Percentiles rank a stretch among this genome's conserved stretches.
phyloP scores from a whole-genome alignment of 2,113 vertebrate species.

The Myodes glareolus region DNA sequence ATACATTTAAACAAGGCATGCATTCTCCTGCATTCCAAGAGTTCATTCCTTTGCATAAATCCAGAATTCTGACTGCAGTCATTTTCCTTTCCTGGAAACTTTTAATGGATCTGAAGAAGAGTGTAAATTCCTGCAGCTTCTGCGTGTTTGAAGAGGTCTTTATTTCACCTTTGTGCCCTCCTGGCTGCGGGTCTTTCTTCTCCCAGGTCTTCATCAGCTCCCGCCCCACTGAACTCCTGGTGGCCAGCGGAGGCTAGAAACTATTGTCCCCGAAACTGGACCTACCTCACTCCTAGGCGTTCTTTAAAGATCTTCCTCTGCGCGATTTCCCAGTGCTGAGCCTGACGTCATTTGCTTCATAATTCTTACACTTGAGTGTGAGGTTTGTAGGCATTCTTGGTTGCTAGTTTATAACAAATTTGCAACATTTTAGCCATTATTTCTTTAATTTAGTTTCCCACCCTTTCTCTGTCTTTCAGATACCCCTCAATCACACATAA shows the following conservation, averaged over 20 bases:
- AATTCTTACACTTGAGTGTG: background rate
- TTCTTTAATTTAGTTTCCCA: background rate
- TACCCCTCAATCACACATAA: background rate
- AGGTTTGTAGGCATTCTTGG: background rate
- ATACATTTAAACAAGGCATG: background rate
- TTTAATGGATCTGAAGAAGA: background rate
- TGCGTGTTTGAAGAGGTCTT: background rate
- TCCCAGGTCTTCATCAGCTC: background rate
- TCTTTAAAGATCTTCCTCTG: background rate
- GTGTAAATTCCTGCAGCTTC: background rate
- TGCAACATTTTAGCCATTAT: background rate
- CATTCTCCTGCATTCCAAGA: background rate
- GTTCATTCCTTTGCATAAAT: background rate
- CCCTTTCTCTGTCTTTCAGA: background rate
- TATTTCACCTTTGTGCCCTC: background rate
- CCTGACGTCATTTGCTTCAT: background rate
- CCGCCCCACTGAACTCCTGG: no score
- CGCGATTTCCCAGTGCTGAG: no score
- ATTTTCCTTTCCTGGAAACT: background rate
- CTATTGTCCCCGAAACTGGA: background rate
- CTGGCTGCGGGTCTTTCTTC: background rate
- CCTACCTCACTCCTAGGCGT: background rate
- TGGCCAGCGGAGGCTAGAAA: background rate
- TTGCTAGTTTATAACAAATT: background rate
- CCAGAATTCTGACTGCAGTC: background rate